These are phyloP conservation scores for Sussaba pulchella DNA, from an alignment of 2,888 invertebrate genomes.

Conservation along the genomic window DNA sequence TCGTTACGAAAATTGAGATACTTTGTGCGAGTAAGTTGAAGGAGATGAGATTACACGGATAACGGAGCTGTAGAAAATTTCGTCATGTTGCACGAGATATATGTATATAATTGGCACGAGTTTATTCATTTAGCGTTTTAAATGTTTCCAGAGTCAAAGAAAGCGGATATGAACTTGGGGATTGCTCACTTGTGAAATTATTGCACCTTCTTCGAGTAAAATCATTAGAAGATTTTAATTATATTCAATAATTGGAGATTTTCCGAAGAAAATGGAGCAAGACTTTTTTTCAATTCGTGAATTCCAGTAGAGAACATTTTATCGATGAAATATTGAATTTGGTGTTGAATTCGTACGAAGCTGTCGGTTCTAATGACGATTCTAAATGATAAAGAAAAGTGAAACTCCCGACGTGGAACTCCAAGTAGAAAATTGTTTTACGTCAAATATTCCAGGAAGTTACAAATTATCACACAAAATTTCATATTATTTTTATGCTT, in stretches of 20 bases:
- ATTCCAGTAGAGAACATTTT: too few species aligned
- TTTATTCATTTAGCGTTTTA: constrained; percentile 33
- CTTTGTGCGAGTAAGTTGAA: neutral
- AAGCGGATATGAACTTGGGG: too few species aligned
- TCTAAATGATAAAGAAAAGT: neutral
- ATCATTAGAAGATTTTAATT: too few species aligned
- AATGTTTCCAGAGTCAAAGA: constrained; percentile 51
- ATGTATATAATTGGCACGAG: constrained; percentile 32
- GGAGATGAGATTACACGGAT: neutral
- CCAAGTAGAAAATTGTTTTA: neutral
- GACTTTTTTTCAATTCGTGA: too few species aligned
- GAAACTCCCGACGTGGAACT: neutral
- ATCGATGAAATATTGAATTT: too few species aligned
- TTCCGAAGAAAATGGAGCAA: too few species aligned
- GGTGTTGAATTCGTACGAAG: neutral
- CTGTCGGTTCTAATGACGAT: neutral
- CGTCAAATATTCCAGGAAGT: neutral
- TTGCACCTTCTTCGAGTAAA: too few species aligned
- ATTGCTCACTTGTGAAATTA: too few species aligned
- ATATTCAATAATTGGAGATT: too few species aligned
- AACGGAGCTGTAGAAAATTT: constrained; percentile 7
- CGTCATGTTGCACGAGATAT: constrained; percentile 24
- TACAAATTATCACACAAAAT: neutral
- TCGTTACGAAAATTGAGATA: constrained; percentile 37
- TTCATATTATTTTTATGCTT: neutral